Evolutionary conservation across 2,888 invertebrate species (phyloP), one percentile per base, ranked within the genome.

Genomic region (Leptopilina drosophilae): DNA sequence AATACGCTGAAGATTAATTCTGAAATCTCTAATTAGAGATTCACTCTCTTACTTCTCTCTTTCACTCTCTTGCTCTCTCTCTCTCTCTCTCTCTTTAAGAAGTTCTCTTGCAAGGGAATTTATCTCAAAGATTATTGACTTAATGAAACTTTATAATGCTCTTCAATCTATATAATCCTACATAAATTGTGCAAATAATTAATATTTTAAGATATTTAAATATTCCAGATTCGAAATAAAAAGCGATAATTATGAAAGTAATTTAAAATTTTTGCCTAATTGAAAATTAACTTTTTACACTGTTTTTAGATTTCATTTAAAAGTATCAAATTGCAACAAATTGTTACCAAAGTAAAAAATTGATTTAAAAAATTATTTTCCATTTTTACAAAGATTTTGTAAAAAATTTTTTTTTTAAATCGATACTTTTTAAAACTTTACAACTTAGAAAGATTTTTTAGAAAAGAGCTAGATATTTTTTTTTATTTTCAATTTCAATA

Each of bases 1-100:
- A 64, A 26, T 26, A 33, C 12, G 14, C n/a, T 33, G 14, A 40
- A 65, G 20, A 62, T 62, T 62, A 62, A 62, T 62, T 26, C 11
- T 20, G 15, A 62, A 62, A 7, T 42, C 65, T 65, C 12, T 65
- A 65, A 66, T 66, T 66, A 66, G 66, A 66, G n/a, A 14, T 66
- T 42, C 66, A 46, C n/a, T 66, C 15, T 42, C 42, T 42, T 46
- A n/a, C 7, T 11, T 8, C 2, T 49, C 11, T 42, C 40, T 65
- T 1, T 65, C n/a, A 15, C n/a, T 66, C 49, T 20, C 42, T 40
- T 9, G 2, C 9, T 49, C 9, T 40, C 40, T 65, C 0, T 65
- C 40, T 42, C n/a, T 66, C 49, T 9, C 46, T 9, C n/a, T 66
- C 2, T 46, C 42, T 40, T 9, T 15, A 42, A 46, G 15, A 66